These are phyloP conservation scores for Rhagonycha lutea DNA, from an alignment of 2,888 invertebrate species.

Conservation along the genomic window DNA sequence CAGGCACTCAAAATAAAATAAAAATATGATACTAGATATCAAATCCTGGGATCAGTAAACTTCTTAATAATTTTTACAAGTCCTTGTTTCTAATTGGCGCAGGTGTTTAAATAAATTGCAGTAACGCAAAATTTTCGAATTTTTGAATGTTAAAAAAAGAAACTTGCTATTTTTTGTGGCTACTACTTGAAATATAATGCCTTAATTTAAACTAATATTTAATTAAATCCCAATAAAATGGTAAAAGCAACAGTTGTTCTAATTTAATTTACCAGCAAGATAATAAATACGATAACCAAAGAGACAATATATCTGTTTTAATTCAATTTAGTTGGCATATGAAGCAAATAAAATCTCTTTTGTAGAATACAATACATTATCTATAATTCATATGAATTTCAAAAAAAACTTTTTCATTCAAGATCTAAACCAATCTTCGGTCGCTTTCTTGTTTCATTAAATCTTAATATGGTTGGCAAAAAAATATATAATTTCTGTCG, in stretches of 20 bases:
- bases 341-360: slow-evolving; percentile 48
- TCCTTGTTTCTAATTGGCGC: too few relatives aligned
- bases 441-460: slow-evolving; percentile 1
- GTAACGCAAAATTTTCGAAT: not conserved
- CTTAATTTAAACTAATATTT: not conserved
- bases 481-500: not conserved
- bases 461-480: slow-evolving; percentile 8
- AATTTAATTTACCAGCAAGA: slow-evolving; percentile 33
- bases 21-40: too few relatives aligned
- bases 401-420: slow-evolving; percentile 24
- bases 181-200: not conserved
- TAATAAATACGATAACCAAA: slow-evolving; percentile 40
- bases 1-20: too few relatives aligned
- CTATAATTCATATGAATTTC: slow-evolving; percentile 49
- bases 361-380: slow-evolving; percentile 52
- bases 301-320: slow-evolving; percentile 42
- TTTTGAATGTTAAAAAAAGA: not conserved
- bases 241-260: slow-evolving; percentile 12
- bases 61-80: too few relatives aligned
- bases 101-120: too few relatives aligned
- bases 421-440: not conserved
- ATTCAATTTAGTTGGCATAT: slow-evolving; percentile 45
- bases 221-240: not conserved
- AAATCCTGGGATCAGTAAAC: too few relatives aligned
- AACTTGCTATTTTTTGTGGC: not conserved